phyloP scores from a whole-genome alignment of 2,888 invertebrate species.

The Hirtodrosophila trivittata region DNA sequence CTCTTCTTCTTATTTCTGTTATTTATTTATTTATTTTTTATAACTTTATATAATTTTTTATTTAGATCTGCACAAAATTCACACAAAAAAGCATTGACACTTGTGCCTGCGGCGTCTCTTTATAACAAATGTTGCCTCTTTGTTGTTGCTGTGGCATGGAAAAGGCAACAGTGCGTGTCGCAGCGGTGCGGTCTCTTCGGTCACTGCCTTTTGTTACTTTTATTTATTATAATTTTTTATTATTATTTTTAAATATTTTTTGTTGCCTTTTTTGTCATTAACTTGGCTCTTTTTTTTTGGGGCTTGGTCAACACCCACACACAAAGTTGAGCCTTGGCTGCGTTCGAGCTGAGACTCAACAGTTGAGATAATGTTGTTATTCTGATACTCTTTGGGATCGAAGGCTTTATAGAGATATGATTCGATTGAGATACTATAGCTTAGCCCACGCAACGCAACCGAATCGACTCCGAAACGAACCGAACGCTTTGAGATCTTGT shows the following conservation, averaged over 20 bases:
- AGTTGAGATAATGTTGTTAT: no score
- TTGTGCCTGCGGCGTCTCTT: slow-evolving; percentile 67
- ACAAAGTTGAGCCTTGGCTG: neutral
- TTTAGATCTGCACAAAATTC: slow-evolving; percentile 45
- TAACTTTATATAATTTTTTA: slow-evolving; percentile 18
- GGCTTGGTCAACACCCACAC: neutral
- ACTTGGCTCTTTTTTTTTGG: slow-evolving; percentile 35
- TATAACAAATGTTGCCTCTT: slow-evolving; percentile 47
- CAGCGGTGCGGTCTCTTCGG: slow-evolving; percentile 50
- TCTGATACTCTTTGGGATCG: no score
- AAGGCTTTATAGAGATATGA: slow-evolving; percentile 28
- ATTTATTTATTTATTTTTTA: slow-evolving; percentile 29
- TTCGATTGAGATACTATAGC: slow-evolving; percentile 12
- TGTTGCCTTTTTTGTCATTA: slow-evolving; percentile 44
- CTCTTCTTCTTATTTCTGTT: slow-evolving; percentile 10
- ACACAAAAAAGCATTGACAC: slow-evolving; percentile 72
- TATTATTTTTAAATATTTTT: slow-evolving; percentile 1
- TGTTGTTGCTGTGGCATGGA: slow-evolving; percentile 60
- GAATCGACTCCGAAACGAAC: slow-evolving; percentile 30
- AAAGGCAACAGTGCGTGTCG: slow-evolving; percentile 74
- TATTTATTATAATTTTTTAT: slow-evolving; percentile 16
- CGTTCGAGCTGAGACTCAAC: no score
- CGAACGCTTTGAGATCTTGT: slow-evolving; percentile 70
- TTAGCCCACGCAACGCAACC: slow-evolving; percentile 13
- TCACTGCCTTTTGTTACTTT: slow-evolving; percentile 63